Evolutionary conservation across 2,797 vertebrate genomes (phyloP).

Genomic region (Coregonus sp.): DNA sequence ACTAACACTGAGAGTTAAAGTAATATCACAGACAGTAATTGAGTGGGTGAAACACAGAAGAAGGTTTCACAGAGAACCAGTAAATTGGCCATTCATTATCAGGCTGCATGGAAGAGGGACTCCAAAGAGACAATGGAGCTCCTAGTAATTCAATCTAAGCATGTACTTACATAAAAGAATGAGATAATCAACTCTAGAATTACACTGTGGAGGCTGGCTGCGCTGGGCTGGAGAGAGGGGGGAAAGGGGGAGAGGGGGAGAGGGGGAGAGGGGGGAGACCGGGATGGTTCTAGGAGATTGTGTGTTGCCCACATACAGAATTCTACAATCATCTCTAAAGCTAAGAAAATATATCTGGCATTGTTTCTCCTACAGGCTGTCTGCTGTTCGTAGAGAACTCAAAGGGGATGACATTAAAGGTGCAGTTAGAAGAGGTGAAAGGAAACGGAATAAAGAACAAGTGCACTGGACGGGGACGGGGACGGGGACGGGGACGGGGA

Average conservation of each 20-base stretch:
- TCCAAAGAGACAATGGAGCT: conserved; percentile 92
- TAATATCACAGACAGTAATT: conserved; percentile 83
- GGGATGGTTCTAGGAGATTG: conserved; percentile 51
- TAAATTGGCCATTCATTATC: conserved; percentile 99
- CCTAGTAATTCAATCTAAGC: conserved; percentile 98
- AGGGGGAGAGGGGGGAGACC: conserved; percentile 4
- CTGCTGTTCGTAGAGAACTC: conserved; percentile 77
- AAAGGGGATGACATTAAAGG: conserved; percentile 85
- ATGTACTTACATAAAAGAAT: conserved; percentile 99
- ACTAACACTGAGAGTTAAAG: neutral
- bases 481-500: no score
- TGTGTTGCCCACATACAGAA: conserved; percentile 63
- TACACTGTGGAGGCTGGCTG: conserved; percentile 65
- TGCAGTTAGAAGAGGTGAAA: conserved; percentile 65
- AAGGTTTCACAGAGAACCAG: conserved; percentile 92
- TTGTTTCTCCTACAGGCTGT: conserved; percentile 83
- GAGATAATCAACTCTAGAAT: conserved; percentile 98
- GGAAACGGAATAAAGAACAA: conserved; percentile 10
- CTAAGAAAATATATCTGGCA: conserved; percentile 84
- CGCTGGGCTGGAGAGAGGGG: conserved; percentile 8
- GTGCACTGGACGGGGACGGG: neutral
- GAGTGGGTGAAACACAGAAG: conserved; percentile 92
- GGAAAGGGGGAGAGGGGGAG: neutral
- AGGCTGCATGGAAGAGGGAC: conserved; percentile 84
- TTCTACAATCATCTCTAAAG: conserved; percentile 83